Evolutionary conservation across 2,888 invertebrate species (phyloP), one percentile per base, ranked within the genome.

Genomic region (Pelosia muscerda): DNA sequence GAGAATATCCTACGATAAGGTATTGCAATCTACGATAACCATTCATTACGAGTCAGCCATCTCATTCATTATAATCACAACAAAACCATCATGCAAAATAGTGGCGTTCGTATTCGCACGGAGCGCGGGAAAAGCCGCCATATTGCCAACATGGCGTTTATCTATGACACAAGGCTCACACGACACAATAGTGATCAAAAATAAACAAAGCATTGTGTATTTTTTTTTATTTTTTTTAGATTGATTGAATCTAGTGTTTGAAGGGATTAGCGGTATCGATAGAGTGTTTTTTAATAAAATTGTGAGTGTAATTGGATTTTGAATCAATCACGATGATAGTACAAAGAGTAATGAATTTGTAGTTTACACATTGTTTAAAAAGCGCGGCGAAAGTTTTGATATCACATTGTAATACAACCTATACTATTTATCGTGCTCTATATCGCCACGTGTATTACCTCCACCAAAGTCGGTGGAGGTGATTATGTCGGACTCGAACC

Each of bases 121-220:
- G 77, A 73, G 75, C 76, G 82, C 82, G 84, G 82, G 79, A 84
- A 80, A 84, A 81, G 84, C 82, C 76, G 83, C 77, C 82, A 85
- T 86, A 79, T 86, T 86, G 70, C 53, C 79, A 87, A 83, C 65
- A 85, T 85, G 86, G 82, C 83, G 72, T 74, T 73, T 76, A 76
- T 82, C 79, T 78, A 77, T 81, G 84, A 82, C 83, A 77, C 68
- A 75, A 76, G 81, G 75, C 80, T 85, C 85, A 73, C 85, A 85
- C 80, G 79, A 65, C 58, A 79, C 75, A 81, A 69, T 74, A 63
- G 42, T 26, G 72, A 72, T 74, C 74, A 72, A 81, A n/a, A 79
- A 74, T 81, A 79, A 75, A 68, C 71, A 68, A 34, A 23, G 62
- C 67, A 73, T 78, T 78, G 68, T 66, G 25, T 54, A 34, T 22